Evolutionary conservation across 2,113 vertebrate genomes (phyloP).

Genomic region (Malurus alboscapulatus): DNA sequence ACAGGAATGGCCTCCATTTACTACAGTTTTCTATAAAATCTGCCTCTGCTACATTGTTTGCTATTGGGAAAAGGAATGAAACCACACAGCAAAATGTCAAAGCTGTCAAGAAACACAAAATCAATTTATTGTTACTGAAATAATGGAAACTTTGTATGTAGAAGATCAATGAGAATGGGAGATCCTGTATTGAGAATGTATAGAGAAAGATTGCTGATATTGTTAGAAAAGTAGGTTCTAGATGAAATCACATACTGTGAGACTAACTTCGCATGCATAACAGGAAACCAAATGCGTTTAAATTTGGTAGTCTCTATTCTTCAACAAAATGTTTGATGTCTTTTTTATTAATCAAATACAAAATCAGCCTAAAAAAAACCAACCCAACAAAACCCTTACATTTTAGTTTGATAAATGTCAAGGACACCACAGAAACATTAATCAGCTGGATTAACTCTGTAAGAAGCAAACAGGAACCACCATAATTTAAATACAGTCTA

Average conservation of each 20-base stretch:
- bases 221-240: background rate
- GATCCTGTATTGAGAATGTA: background rate
- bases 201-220: background rate
- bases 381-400: background rate
- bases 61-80: slow-evolving; percentile 1
- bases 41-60: background rate
- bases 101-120: background rate
- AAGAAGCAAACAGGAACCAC: background rate
- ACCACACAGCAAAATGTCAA: background rate
- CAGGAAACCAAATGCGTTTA: background rate
- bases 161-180: slow-evolving; percentile 20
- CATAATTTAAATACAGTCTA: background rate
- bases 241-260: background rate
- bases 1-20: background rate
- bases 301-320: background rate
- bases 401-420: background rate
- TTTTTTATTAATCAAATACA: background rate
- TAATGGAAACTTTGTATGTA: background rate
- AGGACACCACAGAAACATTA: background rate
- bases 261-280: background rate
- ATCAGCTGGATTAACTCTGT: background rate
- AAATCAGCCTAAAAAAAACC: background rate
- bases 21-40: slow-evolving; percentile 9
- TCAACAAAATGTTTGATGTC: background rate
- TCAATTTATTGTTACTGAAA: slow-evolving; percentile 10